Conservation (phyloP, 2,888 invertebrate genomes). For the Hybos culiciformis region DNA sequence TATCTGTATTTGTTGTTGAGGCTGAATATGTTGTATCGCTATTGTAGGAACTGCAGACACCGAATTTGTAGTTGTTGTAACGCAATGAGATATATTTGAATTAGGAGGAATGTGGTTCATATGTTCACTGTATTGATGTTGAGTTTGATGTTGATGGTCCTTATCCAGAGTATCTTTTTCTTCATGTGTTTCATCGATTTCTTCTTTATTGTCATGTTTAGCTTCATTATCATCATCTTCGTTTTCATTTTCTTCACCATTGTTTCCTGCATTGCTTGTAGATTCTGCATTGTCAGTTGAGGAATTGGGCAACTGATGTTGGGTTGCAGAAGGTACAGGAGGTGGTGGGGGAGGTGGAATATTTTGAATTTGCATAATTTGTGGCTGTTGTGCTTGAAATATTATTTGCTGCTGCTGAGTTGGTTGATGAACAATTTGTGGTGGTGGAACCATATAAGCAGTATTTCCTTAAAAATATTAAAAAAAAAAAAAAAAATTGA, state of each 20-base stretch:
- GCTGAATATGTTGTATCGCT: neutral
- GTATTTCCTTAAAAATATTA: too few relatives aligned
- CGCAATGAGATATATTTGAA: slow-evolving; percentile 3
- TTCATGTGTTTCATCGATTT: neutral
- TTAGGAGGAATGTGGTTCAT: neutral
- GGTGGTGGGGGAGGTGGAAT: neutral
- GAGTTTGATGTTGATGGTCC: slow-evolving; percentile 7
- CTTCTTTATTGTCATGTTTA: neutral
- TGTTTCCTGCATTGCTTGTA: neutral
- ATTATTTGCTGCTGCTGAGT: slow-evolving; percentile 11
- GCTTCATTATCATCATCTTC: neutral
- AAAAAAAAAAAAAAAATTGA: too few relatives aligned
- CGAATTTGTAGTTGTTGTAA: slow-evolving; percentile 3
- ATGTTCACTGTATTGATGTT: slow-evolving; percentile 10
- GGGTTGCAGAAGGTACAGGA: neutral
- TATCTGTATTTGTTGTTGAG: slow-evolving; percentile 1
- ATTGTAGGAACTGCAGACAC: neutral
- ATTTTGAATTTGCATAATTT: slow-evolving; percentile 13
- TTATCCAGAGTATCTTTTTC: slow-evolving; percentile 10
- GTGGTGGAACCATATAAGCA: slow-evolving; percentile 18
- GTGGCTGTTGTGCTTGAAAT: slow-evolving; percentile 12
- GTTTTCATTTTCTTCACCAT: neutral
- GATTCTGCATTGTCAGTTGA: neutral
- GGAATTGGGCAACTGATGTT: slow-evolving; percentile 6
- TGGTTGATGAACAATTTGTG: slow-evolving; percentile 14